Evolutionary conservation across 2,797 vertebrate species (phyloP).

Genomic region (Trachops cirrhosus): DNA sequence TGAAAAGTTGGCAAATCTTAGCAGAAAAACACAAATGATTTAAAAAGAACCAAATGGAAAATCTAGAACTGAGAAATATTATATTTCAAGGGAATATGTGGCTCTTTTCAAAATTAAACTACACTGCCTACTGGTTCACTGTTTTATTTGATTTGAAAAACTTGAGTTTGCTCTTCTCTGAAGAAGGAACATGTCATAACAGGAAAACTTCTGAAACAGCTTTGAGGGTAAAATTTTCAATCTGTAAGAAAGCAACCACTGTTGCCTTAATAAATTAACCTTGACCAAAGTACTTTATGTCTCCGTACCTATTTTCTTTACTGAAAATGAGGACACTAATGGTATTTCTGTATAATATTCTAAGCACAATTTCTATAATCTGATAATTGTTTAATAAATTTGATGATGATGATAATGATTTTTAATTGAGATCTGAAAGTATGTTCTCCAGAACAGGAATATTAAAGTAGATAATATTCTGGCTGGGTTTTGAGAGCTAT

Average conservation of each 20-base stretch:
- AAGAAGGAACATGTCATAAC: background rate
- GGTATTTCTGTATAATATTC: background rate
- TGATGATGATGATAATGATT: background rate
- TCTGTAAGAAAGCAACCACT: background rate
- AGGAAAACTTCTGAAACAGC: background rate
- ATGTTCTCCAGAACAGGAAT: background rate
- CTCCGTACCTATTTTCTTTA: background rate
- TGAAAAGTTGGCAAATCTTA: background rate
- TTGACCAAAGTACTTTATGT: background rate
- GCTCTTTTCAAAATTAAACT: background rate
- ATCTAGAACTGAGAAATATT: background rate
- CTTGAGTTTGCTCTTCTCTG: background rate
- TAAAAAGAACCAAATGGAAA: background rate
- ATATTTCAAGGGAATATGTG: background rate
- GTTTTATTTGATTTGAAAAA: conserved; percentile 18
- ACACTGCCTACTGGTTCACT: background rate
- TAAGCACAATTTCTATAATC: background rate
- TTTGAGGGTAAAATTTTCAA: background rate
- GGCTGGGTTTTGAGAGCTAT: background rate
- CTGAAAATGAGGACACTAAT: background rate
- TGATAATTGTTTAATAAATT: background rate
- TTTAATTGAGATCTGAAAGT: background rate
- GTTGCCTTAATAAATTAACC: background rate
- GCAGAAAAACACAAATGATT: background rate
- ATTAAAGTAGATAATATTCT: background rate